These are phyloP conservation scores for Drosophila guanche DNA, from an alignment of 1,140 invertebrate genomes.

Conservation along the genomic window DNA sequence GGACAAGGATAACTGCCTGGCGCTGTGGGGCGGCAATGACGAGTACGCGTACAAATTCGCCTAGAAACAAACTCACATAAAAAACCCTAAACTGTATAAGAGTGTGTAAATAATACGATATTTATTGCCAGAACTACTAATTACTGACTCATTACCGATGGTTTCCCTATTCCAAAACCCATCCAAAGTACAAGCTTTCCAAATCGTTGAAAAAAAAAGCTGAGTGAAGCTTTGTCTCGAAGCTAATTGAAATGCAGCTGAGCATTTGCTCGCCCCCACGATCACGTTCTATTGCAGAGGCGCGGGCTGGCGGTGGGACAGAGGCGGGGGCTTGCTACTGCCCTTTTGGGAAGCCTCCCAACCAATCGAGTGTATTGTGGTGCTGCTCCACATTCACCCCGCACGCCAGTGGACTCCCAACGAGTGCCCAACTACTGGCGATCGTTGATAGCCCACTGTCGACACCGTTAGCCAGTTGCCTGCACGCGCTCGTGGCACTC, in stretches of 20 bases:
- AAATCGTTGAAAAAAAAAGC: no score
- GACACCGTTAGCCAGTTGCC: constrained; percentile 60
- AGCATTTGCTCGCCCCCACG: constrained; percentile 26
- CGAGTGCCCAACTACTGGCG: constrained; percentile 27
- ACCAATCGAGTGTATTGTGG: constrained; percentile 12
- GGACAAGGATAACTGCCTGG: constrained; percentile 89
- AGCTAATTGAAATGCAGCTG: constrained; percentile 62
- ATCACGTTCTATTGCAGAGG: constrained; percentile 68
- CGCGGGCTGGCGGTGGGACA: not conserved
- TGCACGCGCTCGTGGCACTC: constrained; percentile 42
- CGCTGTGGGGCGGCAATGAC: constrained; percentile 92
- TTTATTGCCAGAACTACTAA: constrained; percentile 41
- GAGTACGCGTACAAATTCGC: constrained; percentile 84
- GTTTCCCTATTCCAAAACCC: constrained; percentile 6
- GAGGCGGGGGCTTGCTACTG: constrained; percentile 5
- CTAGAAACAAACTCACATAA: not conserved
- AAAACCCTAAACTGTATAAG: constrained; percentile 15
- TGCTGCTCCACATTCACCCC: constrained; percentile 67
- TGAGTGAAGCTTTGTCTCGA: constrained; percentile 26
- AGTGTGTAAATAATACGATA: constrained; percentile 66
- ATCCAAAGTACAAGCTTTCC: constrained; percentile 25
- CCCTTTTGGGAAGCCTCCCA: constrained; percentile 45
- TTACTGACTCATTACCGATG: not conserved
- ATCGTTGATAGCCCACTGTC: constrained; percentile 13
- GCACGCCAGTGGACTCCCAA: constrained; percentile 60